A percentile compares a stretch with the other conserved stretches of the same genome.
Evolutionary conservation across 2,888 invertebrate species (phyloP).

Genomic region (Melanchra persicariae): DNA sequence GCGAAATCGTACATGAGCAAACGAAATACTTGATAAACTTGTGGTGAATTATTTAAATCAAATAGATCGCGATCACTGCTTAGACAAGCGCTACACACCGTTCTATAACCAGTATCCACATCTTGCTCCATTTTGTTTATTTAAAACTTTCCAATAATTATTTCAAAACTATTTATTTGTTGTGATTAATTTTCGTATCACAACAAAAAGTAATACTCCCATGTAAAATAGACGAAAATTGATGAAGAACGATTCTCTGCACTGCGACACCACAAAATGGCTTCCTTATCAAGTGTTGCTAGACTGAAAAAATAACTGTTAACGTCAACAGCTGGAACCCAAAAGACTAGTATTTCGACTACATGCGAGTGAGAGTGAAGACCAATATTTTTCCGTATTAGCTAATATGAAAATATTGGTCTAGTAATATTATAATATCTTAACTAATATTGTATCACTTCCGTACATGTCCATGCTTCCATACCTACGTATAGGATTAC

Average conservation of each 20-base stretch:
- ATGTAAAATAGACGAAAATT: conserved; percentile 90
- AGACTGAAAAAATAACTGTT: conserved; percentile 13
- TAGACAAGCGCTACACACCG: conserved; percentile 83
- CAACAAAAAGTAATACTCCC: conserved; percentile 90
- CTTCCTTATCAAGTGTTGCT: conserved; percentile 86
- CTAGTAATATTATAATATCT: too few species aligned
- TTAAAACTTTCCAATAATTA: conserved; percentile 60
- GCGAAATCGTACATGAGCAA: conserved; percentile 86
- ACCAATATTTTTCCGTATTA: too few species aligned
- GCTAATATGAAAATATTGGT: too few species aligned
- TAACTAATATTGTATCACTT: too few species aligned
- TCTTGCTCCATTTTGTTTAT: conserved; percentile 85
- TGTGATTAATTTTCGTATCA: conserved; percentile 82
- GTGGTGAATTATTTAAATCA: conserved; percentile 75
- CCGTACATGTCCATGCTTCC: too few species aligned
- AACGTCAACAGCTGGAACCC: conserved; percentile 4
- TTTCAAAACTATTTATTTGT: conserved; percentile 69
- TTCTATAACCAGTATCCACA: conserved; percentile 79
- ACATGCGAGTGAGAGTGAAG: too few species aligned
- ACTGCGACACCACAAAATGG: conserved; percentile 90
- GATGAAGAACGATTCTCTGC: conserved; percentile 80
- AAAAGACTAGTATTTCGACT: not conserved
- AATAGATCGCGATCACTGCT: conserved; percentile 83
- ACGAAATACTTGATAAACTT: conserved; percentile 82
- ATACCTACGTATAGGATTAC: too few species aligned